phyloP scores from a whole-genome alignment of 2,888 invertebrate genomes.

The Xanthia togata region DNA sequence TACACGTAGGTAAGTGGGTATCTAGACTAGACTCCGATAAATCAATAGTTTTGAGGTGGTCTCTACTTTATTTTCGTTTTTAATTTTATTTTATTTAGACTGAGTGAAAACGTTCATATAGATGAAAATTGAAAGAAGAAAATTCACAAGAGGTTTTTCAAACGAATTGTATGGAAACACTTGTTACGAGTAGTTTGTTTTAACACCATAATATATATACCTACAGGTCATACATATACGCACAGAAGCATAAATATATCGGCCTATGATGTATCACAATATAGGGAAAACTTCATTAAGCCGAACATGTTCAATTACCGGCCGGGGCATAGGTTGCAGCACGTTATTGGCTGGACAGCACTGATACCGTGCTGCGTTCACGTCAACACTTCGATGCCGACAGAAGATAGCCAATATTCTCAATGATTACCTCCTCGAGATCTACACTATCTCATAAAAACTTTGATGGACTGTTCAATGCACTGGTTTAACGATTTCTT shows the following conservation, averaged over 20 bases:
- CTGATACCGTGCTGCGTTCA: slow-evolving; percentile 54
- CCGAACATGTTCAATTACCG: slow-evolving; percentile 86
- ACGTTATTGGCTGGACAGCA: slow-evolving; percentile 68
- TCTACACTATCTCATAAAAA: slow-evolving; percentile 48
- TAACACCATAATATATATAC: neutral
- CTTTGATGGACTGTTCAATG: slow-evolving; percentile 48
- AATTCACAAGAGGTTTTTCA: neutral
- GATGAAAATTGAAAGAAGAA: neutral
- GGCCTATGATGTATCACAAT: slow-evolving; percentile 50
- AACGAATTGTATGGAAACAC: neutral
- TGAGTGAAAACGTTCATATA: neutral
- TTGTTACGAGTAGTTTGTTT: no score
- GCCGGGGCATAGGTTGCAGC: slow-evolving; percentile 71
- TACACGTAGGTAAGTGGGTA: slow-evolving; percentile 41
- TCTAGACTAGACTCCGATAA: slow-evolving; percentile 40
- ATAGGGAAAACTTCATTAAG: slow-evolving; percentile 84
- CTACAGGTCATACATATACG: neutral
- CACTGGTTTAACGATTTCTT: slow-evolving; percentile 51
- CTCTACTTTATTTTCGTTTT: slow-evolving; percentile 19
- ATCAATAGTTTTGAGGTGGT: slow-evolving; percentile 38
- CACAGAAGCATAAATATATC: slow-evolving; percentile 16
- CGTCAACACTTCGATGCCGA: slow-evolving; percentile 31
- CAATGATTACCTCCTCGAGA: slow-evolving; percentile 46
- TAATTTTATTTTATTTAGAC: slow-evolving; percentile 16
- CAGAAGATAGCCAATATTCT: slow-evolving; percentile 41